A percentile compares a stretch with the other conserved stretches of the same genome.
Evolutionary conservation across 2,888 invertebrate species (phyloP).

Genomic region (Epinotia demarniana): DNA sequence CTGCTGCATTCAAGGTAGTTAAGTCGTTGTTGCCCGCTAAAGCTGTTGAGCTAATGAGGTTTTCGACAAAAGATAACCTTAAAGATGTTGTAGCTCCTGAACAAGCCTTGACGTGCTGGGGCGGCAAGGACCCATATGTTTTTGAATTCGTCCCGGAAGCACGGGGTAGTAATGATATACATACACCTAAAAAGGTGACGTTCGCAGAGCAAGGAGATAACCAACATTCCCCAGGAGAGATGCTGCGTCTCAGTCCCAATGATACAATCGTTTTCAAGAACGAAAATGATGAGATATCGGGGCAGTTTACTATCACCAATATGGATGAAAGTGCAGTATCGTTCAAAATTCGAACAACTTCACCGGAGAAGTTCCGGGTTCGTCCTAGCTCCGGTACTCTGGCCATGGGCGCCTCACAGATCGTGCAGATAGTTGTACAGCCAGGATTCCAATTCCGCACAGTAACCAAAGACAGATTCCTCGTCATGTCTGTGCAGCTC

Average conservation of each 20-base stretch:
- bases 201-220: conserved; percentile 72
- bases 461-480: conserved; percentile 92
- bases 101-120: conserved; percentile 91
- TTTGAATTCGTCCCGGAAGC: conserved; percentile 89
- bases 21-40: conserved; percentile 94
- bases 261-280: conserved; percentile 89
- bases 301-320: conserved; percentile 89
- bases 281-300: conserved; percentile 87
- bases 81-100: conserved; percentile 90
- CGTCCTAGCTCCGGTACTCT: conserved; percentile 94
- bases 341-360: conserved; percentile 96
- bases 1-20: conserved; percentile 95
- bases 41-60: conserved; percentile 94
- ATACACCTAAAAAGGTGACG: conserved; percentile 79
- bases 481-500: conserved; percentile 92
- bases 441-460: conserved; percentile 88
- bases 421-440: conserved; percentile 90
- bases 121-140: conserved; percentile 89
- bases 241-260: conserved; percentile 87
- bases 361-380: conserved; percentile 97
- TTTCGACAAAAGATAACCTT: conserved; percentile 90
- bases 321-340: conserved; percentile 81
- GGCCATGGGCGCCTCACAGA: conserved; percentile 85
- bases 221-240: conserved; percentile 79
- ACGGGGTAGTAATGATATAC: conserved; percentile 61